phyloP scores from a whole-genome alignment of 2,797 vertebrate genomes.

The Taeniopygia guttata region DNA sequence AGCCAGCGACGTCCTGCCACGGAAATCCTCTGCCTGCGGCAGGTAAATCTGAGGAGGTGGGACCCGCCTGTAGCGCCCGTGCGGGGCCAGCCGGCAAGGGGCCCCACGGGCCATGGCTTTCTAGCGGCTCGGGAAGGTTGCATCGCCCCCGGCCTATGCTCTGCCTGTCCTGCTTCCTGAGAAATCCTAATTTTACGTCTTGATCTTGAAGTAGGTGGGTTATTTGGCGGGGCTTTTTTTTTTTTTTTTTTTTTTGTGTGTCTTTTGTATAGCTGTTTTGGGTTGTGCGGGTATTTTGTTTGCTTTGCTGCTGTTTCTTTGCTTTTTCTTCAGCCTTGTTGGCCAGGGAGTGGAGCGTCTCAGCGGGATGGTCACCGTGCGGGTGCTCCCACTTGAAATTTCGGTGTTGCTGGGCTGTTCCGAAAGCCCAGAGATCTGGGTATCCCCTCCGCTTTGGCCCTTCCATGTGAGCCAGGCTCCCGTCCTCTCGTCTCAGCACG shows the following conservation, averaged over 20 bases:
- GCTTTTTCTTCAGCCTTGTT: neutral
- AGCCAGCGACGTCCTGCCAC: accelerated
- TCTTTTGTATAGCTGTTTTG: neutral
- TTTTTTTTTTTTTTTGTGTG: too few relatives aligned
- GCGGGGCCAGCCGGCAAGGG: neutral
- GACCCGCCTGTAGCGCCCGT: accelerated
- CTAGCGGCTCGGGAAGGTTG: too few relatives aligned
- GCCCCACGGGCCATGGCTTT: accelerated
- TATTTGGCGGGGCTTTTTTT: neutral
- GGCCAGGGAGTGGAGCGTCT: accelerated
- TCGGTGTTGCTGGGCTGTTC: accelerated
- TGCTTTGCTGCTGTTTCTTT: neutral
- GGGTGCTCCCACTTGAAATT: accelerated
- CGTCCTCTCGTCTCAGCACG: accelerated
- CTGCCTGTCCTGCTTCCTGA: neutral
- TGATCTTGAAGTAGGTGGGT: too few relatives aligned
- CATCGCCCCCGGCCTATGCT: accelerated
- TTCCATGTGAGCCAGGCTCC: neutral
- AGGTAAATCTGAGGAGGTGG: too few relatives aligned
- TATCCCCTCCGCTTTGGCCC: accelerated
- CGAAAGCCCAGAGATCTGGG: accelerated
- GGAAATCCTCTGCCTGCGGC: accelerated
- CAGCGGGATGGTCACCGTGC: accelerated
- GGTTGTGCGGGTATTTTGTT: neutral
- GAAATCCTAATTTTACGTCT: neutral